Percentiles rank a stretch among this genome's conserved stretches.
These are phyloP conservation scores for Protonibea diacanthus DNA, from an alignment of 2,797 vertebrate species.

Conservation along the genomic window DNA sequence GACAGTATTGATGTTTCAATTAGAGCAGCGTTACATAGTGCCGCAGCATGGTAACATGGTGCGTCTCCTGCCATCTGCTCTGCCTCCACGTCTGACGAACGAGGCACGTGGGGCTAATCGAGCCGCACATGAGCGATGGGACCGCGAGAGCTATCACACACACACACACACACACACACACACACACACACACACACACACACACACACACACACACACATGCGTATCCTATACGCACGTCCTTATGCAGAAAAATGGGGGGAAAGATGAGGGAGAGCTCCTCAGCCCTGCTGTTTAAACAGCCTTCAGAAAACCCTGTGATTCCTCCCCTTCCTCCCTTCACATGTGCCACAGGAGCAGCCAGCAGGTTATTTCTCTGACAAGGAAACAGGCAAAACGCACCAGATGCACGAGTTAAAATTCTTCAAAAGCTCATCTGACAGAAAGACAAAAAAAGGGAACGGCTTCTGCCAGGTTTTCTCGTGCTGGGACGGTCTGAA, in stretches of 20 bases:
- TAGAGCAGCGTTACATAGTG: slow-evolving; percentile 84
- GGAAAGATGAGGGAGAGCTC: slow-evolving; percentile 49
- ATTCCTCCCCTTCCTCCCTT: slow-evolving; percentile 67
- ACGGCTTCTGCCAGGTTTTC: slow-evolving; percentile 76
- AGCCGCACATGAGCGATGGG: slow-evolving; percentile 86
- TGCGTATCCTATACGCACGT: slow-evolving; percentile 64
- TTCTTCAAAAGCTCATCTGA: slow-evolving; percentile 79
- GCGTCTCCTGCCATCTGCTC: slow-evolving; percentile 87
- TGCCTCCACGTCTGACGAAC: slow-evolving; percentile 84
- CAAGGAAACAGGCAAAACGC: slow-evolving; percentile 61
- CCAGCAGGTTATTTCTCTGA: slow-evolving; percentile 73
- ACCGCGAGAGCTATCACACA: slow-evolving; percentile 67
- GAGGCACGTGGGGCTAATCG: slow-evolving; percentile 87
- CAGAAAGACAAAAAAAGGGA: slow-evolving; percentile 60
- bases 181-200: slow-evolving; percentile 41
- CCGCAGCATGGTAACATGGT: slow-evolving; percentile 82
- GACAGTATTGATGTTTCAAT: slow-evolving; percentile 88
- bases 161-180: slow-evolving; percentile 46
- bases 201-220: slow-evolving; percentile 25
- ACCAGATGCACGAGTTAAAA: slow-evolving; percentile 77
- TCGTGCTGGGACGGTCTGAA: slow-evolving; percentile 77
- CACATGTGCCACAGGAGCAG: slow-evolving; percentile 70
- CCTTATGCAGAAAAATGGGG: slow-evolving; percentile 76
- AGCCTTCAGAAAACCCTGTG: slow-evolving; percentile 72
- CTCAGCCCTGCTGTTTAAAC: slow-evolving; percentile 76